A percentile compares a stretch with the other conserved stretches of the same genome.
Conservation (phyloP, 2,797 vertebrate genomes). For the Podargus strigoides region DNA sequence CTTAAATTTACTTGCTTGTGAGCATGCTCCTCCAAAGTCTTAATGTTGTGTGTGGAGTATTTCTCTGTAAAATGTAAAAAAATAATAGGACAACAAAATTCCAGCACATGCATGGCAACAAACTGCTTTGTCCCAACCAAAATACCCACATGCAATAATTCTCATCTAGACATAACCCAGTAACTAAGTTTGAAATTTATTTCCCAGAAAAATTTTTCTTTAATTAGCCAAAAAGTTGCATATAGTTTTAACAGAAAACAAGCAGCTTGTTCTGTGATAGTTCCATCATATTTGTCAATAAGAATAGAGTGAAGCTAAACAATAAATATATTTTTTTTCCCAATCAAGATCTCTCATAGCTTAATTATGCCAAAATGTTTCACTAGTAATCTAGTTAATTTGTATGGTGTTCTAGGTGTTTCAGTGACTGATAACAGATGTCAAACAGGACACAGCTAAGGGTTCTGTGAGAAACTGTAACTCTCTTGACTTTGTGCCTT, state of each 20-base stretch:
- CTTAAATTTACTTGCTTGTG: not conserved
- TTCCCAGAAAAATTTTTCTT: not conserved
- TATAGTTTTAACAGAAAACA: not conserved
- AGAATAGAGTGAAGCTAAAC: not conserved
- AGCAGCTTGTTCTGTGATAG: not conserved
- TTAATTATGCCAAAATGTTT: not conserved
- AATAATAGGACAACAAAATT: not conserved
- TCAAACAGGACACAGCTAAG: not conserved
- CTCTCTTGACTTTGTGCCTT: not conserved
- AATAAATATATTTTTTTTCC: not conserved
- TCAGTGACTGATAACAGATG: not conserved
- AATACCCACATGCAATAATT: not conserved
- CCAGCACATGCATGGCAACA: not conserved
- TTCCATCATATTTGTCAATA: not conserved
- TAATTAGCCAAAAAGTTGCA: not conserved
- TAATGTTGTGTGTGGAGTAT: not conserved
- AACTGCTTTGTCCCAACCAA: not conserved
- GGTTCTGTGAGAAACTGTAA: not conserved
- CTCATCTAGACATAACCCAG: not conserved
- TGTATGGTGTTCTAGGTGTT: not conserved
- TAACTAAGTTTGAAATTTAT: not conserved
- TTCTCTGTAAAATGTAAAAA: not conserved
- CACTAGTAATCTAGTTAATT: not conserved
- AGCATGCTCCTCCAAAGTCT: not conserved
- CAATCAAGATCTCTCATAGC: not conserved